Conservation (phyloP, 1,140 invertebrate genomes). For the Drosophila tropicalis region DNA sequence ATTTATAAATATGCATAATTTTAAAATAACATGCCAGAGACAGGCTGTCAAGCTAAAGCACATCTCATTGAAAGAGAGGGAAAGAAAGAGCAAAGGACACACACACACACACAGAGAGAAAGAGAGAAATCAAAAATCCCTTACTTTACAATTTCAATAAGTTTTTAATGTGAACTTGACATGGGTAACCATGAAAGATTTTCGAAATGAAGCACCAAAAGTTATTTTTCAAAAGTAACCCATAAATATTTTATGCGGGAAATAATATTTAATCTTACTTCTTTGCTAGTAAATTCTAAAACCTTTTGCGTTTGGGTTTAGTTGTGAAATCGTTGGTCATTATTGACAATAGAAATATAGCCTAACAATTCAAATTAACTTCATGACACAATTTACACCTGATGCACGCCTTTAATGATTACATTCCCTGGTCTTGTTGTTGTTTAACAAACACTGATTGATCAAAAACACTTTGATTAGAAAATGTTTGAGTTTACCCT, state of each 20-base stretch:
- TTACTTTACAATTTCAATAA: conserved; percentile 12
- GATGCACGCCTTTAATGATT: background rate
- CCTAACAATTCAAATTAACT: no score
- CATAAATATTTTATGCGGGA: no score
- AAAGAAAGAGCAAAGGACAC: no score
- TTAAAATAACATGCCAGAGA: conserved; percentile 65
- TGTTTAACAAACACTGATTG: background rate
- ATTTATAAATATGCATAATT: conserved; percentile 77
- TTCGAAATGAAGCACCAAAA: background rate
- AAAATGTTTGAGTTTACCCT: background rate
- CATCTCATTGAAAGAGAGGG: background rate
- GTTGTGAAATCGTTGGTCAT: no score
- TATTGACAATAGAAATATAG: no score
- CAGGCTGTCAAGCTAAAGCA: conserved; percentile 4
- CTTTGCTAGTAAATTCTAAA: no score
- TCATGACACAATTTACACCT: background rate
- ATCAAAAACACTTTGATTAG: background rate
- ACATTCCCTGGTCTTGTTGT: background rate
- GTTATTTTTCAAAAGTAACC: background rate
- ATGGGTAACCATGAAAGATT: conserved; percentile 6
- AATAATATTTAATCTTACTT: no score
- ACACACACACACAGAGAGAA: background rate
- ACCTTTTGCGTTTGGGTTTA: no score
- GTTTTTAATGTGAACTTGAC: conserved; percentile 10
- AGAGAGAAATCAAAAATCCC: background rate